Evolutionary conservation across 2,113 vertebrate genomes (phyloP).

Genomic region (Urocolius indicus): DNA sequence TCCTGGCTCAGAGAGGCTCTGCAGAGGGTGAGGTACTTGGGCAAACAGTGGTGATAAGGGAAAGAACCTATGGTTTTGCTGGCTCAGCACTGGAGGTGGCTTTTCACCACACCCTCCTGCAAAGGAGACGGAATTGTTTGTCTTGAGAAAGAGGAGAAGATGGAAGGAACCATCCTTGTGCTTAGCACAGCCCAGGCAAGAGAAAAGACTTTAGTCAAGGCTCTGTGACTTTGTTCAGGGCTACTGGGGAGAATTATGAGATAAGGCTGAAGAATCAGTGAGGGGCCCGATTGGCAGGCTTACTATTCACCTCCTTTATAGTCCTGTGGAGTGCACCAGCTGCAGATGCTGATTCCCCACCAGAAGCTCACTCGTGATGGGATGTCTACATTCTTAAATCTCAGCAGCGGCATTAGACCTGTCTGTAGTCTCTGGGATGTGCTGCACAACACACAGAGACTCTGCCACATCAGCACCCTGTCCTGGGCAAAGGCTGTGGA

Average conservation of each 20-base stretch:
- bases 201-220: neutral
- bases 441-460: neutral
- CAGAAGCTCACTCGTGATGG: neutral
- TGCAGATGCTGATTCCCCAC: neutral
- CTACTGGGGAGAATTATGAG: neutral
- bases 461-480: neutral
- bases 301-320: neutral
- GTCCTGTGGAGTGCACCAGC: neutral
- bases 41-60: neutral
- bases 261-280: rapidly evolving
- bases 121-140: neutral
- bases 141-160: slow-evolving; percentile 10
- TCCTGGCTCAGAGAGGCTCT: neutral
- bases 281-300: neutral
- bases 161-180: neutral
- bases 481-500: neutral
- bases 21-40: neutral
- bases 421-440: neutral
- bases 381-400: neutral
- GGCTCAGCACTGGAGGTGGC: slow-evolving; percentile 32
- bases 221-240: neutral
- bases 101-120: neutral
- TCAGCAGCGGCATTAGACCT: neutral
- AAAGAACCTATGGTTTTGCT: neutral
- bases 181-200: neutral